Evolutionary conservation across 2,888 invertebrate species (phyloP), one percentile per base, ranked within the genome.

Genomic region (Dorcus hopei): DNA sequence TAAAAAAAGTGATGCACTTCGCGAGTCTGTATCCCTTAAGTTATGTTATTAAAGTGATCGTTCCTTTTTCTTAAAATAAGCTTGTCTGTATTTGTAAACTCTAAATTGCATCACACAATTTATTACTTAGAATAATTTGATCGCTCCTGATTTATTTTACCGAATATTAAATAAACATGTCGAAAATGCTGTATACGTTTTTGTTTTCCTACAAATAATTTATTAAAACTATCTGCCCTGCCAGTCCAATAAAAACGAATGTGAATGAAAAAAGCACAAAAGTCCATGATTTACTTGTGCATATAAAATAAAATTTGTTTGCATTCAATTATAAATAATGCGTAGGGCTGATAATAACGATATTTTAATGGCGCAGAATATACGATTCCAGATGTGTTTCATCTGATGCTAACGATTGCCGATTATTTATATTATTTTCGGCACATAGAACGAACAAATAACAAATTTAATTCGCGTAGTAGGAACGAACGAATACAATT

Each of bases 291-390:
- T 45, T 45, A 45, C 45, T 45, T 19, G 9, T n/a, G 9, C 11
- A 14, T 14, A 45, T 45, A 45, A 45, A 45, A 45, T 19, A 45
- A 16, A 45, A 8, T 45, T 14, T 45, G 45, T 45, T 45, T 45
- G 45, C 11, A 45, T 45, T 45, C 45, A 45, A 45, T 45, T 45
- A 45, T 45, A 45, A 45, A 45, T 45, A 45, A 45, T 14, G 45
- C 45, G 45, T 19, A 19, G 14, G 16, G 19, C 45, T 8, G 16
- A 16, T 45, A 45, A 45, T 45, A 45, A 45, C 3, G 45, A 45
- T 45, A 45, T 45, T 45, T 45, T 45, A 45, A 45, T 45, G 19
- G 45, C 45, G 45, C 11, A 45, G 19, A 45, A 45, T 45, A 14
- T 45, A 45, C 45, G 45, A 7, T 14, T 45, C 45, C 45, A 45